Conservation (phyloP, 2,797 vertebrate species). For the Phylloscopus collybita region DNA sequence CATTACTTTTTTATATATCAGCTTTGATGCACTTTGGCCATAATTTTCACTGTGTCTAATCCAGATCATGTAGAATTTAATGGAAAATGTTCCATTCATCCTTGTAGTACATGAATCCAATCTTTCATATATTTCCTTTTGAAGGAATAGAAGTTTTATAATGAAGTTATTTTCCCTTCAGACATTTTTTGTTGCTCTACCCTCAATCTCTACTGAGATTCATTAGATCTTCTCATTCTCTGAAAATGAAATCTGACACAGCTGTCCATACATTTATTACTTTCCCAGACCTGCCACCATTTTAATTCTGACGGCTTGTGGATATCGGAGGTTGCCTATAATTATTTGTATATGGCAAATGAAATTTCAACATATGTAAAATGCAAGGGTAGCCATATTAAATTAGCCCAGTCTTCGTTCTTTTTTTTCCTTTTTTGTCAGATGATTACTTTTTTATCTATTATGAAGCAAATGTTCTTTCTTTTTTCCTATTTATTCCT, state of each 20-base stretch:
- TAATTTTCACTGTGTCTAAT: neutral
- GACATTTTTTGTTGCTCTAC: neutral
- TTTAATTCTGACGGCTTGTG: neutral
- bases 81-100: neutral
- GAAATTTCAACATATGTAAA: neutral
- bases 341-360: neutral
- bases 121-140: neutral
- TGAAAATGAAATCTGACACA: neutral
- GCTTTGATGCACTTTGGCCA: neutral
- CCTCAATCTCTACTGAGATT: neutral
- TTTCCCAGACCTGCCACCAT: neutral
- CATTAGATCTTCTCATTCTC: neutral
- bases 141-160: neutral
- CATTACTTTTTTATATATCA: neutral
- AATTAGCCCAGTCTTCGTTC: neutral
- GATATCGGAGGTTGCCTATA: neutral
- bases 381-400: neutral
- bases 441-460: neutral
- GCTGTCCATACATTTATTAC: neutral
- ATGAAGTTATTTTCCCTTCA: neutral
- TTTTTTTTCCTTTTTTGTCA: neutral
- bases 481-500: neutral
- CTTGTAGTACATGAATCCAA: neutral
- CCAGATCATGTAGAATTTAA: neutral
- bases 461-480: neutral